These are phyloP conservation scores for Trissonchulus latispiculum DNA, from an alignment of 2,888 invertebrate species.

Conservation along the genomic window DNA sequence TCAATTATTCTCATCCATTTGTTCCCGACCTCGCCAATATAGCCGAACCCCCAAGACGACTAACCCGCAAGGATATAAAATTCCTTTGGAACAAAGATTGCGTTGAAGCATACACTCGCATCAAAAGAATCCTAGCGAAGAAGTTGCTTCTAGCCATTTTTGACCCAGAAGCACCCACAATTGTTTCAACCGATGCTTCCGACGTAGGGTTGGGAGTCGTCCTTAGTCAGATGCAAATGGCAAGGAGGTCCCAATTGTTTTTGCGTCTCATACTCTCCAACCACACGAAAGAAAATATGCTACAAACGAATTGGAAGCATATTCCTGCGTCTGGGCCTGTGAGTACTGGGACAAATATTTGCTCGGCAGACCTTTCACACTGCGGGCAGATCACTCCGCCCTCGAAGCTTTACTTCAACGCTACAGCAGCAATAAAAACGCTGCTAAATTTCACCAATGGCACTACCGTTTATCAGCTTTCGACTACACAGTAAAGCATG, in stretches of 20 bases:
- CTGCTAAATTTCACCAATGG: background rate
- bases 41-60: background rate
- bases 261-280: constrained; percentile 1
- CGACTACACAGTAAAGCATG: background rate
- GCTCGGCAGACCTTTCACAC: background rate
- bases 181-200: constrained; percentile 1
- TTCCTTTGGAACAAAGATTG: background rate
- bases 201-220: constrained; percentile 13
- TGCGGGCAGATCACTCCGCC: background rate
- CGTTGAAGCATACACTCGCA: background rate
- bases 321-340: background rate
- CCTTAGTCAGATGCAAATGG: constrained; percentile 7
- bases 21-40: background rate
- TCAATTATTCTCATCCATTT: background rate
- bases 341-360: constrained; percentile 8
- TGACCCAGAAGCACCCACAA: background rate
- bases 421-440: background rate
- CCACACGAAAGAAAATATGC: constrained; percentile 1
- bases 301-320: background rate
- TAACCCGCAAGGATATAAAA: background rate
- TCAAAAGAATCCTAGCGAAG: background rate
- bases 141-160: background rate
- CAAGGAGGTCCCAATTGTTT: background rate
- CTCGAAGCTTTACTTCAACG: background rate
- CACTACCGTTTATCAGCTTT: background rate